A percentile compares a stretch with the other conserved stretches of the same genome.
These are phyloP conservation scores for Tiliqua scincoides DNA, from an alignment of 2,113 vertebrate species.

Conservation along the genomic window DNA sequence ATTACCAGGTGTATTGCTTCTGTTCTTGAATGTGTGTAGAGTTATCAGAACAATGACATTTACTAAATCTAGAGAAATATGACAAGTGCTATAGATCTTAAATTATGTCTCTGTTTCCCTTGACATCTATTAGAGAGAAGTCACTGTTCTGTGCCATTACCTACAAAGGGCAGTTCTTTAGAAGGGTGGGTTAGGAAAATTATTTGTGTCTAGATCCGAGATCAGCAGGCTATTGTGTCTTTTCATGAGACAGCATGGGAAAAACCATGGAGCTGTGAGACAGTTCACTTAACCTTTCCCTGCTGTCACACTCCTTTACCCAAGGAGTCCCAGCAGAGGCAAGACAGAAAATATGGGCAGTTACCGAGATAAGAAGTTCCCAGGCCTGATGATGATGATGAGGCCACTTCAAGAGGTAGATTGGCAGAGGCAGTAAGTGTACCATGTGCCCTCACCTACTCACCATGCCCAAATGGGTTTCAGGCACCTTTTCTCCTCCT, in stretches of 20 bases:
- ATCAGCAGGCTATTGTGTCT: background rate
- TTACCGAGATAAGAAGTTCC: background rate
- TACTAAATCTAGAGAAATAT: background rate
- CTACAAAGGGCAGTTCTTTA: background rate
- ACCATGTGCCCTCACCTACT: too few species aligned
- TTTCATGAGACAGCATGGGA: background rate
- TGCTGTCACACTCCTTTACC: background rate
- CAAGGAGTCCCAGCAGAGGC: background rate
- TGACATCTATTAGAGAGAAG: background rate
- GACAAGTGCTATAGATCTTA: background rate
- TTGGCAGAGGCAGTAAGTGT: too few species aligned
- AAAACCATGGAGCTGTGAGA: background rate
- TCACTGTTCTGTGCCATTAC: background rate
- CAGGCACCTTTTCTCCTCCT: too few species aligned
- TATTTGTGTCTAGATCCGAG: background rate
- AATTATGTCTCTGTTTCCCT: background rate
- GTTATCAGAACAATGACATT: background rate
- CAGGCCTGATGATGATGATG: too few species aligned
- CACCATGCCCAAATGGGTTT: too few species aligned
- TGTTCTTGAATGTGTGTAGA: background rate
- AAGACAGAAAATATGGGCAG: background rate
- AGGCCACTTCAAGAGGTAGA: too few species aligned
- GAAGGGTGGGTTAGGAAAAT: background rate
- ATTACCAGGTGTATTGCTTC: background rate
- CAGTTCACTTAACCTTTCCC: background rate